These are phyloP conservation scores for Desoria tigrina DNA, from an alignment of 2,888 invertebrate species.

Conservation along the genomic window DNA sequence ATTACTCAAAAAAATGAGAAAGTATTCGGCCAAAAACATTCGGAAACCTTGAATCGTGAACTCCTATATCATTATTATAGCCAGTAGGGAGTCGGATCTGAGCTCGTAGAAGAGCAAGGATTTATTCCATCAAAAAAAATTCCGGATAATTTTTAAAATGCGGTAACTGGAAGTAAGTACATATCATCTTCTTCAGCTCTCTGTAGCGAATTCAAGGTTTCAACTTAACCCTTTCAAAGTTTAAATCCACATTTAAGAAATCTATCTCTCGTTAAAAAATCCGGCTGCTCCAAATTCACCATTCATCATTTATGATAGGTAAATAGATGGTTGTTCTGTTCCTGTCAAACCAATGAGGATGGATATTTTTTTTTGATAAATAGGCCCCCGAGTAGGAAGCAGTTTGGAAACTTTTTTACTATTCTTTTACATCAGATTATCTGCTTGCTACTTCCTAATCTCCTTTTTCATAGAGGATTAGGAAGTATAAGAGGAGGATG, in stretches of 20 bases:
- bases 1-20: background rate
- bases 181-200: too few species aligned
- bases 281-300: constrained; percentile 8
- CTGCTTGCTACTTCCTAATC: constrained; percentile 6
- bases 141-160: too few species aligned
- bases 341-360: constrained; percentile 17
- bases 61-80: too few species aligned
- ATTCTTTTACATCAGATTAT: constrained; percentile 10
- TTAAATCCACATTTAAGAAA: too few species aligned
- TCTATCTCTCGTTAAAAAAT: background rate
- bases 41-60: background rate
- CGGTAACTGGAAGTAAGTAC: too few species aligned
- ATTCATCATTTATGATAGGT: constrained; percentile 31
- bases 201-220: too few species aligned
- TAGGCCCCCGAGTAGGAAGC: constrained; percentile 5
- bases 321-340: constrained; percentile 11
- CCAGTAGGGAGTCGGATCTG: too few species aligned
- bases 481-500: background rate
- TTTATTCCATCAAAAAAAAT: too few species aligned
- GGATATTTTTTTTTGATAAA: constrained; percentile 21
- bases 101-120: too few species aligned
- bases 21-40: background rate
- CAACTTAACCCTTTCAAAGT: too few species aligned
- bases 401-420: constrained; percentile 10
- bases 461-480: constrained; percentile 18